Evolutionary conservation across 2,113 vertebrate species (phyloP).

Genomic region (Misgurnus mizolepis): DNA sequence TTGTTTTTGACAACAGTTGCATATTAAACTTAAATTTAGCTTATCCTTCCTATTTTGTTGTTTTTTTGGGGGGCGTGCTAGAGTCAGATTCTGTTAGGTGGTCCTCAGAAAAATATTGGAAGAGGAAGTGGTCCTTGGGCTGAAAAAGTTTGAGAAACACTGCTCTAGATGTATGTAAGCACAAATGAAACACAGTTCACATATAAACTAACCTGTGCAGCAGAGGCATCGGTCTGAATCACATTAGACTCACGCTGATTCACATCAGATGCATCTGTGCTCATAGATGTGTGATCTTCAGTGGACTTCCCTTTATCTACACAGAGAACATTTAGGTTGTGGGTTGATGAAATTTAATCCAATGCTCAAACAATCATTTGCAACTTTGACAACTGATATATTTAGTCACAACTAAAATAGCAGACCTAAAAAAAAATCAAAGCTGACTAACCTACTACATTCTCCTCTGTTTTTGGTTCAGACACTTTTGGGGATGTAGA

Average conservation of each 20-base stretch:
- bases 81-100: no score
- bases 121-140: no score
- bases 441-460: background rate
- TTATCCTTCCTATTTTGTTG: no score
- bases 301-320: background rate
- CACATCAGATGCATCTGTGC: background rate
- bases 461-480: constrained; percentile 21
- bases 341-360: background rate
- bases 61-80: no score
- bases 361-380: background rate
- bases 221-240: background rate
- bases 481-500: constrained; percentile 33
- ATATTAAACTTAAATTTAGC: no score
- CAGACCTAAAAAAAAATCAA: background rate
- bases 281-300: background rate
- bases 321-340: background rate
- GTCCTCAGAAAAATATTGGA: no score
- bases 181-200: background rate
- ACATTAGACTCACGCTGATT: background rate
- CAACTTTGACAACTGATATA: background rate
- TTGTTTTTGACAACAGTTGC: no score
- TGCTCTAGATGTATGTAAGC: no score
- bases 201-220: constrained; percentile 5
- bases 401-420: background rate
- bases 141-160: no score